Conservation (phyloP, 2,888 invertebrate genomes). For the Allophyes oxyacanthae region DNA sequence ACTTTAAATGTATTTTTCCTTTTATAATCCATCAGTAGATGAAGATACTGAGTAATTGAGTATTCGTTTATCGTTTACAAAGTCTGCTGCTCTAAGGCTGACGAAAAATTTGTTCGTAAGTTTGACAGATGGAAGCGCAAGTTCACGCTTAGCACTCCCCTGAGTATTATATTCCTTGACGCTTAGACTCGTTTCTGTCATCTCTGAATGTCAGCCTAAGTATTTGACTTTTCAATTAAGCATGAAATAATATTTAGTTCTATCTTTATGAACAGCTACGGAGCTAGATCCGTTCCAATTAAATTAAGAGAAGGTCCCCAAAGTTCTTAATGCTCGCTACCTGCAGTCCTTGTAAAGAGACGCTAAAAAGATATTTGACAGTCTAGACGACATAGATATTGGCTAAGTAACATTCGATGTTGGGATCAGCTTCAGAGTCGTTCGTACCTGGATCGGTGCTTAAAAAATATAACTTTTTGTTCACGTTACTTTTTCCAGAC, state of each 20-base stretch:
- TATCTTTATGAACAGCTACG: no score
- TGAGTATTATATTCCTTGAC: no score
- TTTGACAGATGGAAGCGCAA: no score
- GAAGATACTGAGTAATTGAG: constrained; percentile 25
- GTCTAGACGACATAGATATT: constrained; percentile 44
- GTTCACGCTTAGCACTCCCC: no score
- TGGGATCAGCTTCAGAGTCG: constrained; percentile 29
- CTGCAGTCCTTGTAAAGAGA: constrained; percentile 4
- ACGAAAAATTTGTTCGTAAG: no score
- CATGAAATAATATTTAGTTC: no score
- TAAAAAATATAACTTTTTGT: constrained; percentile 48
- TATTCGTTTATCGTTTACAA: constrained; percentile 22
- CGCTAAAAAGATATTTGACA: constrained; percentile 35
- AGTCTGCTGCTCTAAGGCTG: not conserved
- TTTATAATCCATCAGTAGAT: not conserved
- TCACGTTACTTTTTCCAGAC: constrained; percentile 56
- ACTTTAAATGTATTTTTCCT: constrained; percentile 23
- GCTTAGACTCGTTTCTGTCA: no score
- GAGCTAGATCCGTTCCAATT: no score
- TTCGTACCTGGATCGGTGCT: constrained; percentile 38
- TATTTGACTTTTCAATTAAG: no score
- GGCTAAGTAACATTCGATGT: constrained; percentile 47
- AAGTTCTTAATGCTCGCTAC: constrained; percentile 11
- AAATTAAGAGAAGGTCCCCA: not conserved
- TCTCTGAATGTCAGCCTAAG: no score